phyloP scores from a whole-genome alignment of 2,113 vertebrate genomes.

The Tupaia tana region DNA sequence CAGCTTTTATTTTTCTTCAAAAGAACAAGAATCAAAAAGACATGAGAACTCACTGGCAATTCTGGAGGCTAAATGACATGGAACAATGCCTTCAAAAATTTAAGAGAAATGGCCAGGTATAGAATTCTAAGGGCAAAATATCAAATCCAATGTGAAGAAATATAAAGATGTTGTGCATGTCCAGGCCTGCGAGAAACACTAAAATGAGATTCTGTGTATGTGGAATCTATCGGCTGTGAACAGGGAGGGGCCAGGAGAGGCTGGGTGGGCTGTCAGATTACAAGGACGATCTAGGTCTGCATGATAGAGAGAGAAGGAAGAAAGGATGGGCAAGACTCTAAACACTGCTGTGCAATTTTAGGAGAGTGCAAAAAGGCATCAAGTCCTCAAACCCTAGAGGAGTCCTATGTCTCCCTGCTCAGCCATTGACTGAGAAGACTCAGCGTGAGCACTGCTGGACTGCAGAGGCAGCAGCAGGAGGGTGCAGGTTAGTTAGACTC shows the following conservation, averaged over 20 bases:
- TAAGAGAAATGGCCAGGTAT: neutral
- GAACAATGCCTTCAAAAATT: neutral
- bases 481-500: accelerated
- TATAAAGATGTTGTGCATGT: neutral
- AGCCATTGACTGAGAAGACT: neutral
- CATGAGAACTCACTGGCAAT: neutral
- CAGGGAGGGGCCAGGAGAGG: neutral
- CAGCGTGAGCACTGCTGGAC: neutral
- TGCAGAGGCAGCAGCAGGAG: neutral
- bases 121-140: neutral
- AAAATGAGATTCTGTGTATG: neutral
- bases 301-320: neutral
- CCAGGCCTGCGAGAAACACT: neutral
- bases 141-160: neutral
- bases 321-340: neutral
- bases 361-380: neutral
- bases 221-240: neutral
- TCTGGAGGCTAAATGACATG: neutral
- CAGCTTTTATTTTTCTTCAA: neutral
- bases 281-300: too few relatives aligned
- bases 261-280: accelerated
- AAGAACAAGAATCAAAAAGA: constrained; percentile 41
- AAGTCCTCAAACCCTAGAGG: neutral
- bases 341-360: neutral
- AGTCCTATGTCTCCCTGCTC: neutral